Base-by-base conservation (phyloP, 2,797 vertebrate species). In the Hoplostethus atlanticus region DNA sequence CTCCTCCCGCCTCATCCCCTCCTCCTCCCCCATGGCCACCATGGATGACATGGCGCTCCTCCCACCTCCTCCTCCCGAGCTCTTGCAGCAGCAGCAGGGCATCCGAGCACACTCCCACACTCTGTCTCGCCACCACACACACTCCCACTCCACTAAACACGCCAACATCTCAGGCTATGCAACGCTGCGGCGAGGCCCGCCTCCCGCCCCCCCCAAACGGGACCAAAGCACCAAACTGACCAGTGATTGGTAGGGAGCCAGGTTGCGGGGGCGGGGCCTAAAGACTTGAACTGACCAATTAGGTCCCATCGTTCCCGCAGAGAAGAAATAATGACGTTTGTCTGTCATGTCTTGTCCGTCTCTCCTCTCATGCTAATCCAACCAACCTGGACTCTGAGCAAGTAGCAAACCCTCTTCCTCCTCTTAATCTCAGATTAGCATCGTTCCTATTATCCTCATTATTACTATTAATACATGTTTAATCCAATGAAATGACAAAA, bases 201-300 rank as follows among this genome's bases (percentile, higher is more conserved):
- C 97, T 16, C 98, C 98, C 0, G 94, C 97, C 0, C 98, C 98
- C 3, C 98, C 98, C 0, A 99, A 99, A 84, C 95, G 98, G 93
- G 98, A 99, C 96, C 97, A 99, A 92, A 99, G 94, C 93, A 99
- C 98, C 90, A 99, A 98, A 94, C 95, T 99, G 83, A 98, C 97
- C 0, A 90, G 96, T 83, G 98, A 99, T 53, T 99, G 97, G 97
- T 92, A 94, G 87, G 66, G 34, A 48, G 55, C 21, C 7, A 15
- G 38, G 71, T 72, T 56, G 5, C 16, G 58, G 64, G 60, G 61
- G 80, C 13, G 77, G 77, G 76, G 52, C 81, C 77, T 77, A 66
- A 64, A 68, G n/a, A 76, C 73, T 61, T 34, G n/a, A 79, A 80
- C 47, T 74, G 76, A 84, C 68, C 55, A 6, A 56, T 84, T 50